These are phyloP conservation scores for Drosophila oshimai DNA, from an alignment of 1,140 invertebrate species.

Conservation along the genomic window DNA sequence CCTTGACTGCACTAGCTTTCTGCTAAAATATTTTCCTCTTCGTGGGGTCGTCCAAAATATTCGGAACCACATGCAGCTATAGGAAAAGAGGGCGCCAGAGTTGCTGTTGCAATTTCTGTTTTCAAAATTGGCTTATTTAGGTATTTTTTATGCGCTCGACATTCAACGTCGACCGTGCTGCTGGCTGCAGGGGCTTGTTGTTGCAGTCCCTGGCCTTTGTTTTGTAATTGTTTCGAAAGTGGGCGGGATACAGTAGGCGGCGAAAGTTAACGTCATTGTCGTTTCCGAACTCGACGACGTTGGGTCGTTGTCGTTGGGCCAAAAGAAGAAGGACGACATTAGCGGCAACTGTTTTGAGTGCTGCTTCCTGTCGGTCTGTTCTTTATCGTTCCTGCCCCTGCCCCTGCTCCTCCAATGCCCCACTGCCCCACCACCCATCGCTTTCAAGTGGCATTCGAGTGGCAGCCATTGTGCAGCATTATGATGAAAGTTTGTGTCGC, in stretches of 20 bases:
- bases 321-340: slow-evolving; percentile 68
- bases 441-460: slow-evolving; percentile 78
- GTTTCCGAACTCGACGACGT: slow-evolving; percentile 40
- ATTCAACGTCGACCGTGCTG: slow-evolving; percentile 6
- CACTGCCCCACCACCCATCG: slow-evolving; percentile 4
- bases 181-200: slow-evolving; percentile 18
- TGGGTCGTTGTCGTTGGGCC: slow-evolving; percentile 42
- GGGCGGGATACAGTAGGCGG: slow-evolving; percentile 61
- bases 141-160: slow-evolving; percentile 63
- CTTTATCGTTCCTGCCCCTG: slow-evolving; percentile 53
- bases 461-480: slow-evolving; percentile 79
- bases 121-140: slow-evolving; percentile 77
- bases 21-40: not conserved
- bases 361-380: slow-evolving; percentile 71
- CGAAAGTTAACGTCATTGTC: slow-evolving; percentile 74
- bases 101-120: slow-evolving; percentile 62
- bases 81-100: not conserved
- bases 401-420: not conserved
- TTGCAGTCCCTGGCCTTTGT: slow-evolving; percentile 61
- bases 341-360: slow-evolving; percentile 79
- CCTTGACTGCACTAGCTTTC: not conserved
- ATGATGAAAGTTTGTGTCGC: slow-evolving; percentile 80
- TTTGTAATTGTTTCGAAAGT: slow-evolving; percentile 75
- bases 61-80: slow-evolving; percentile 5
- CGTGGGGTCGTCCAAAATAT: slow-evolving; percentile 4